Conservation (phyloP, 2,888 invertebrate species). For the Trypoxylon attenuatum region DNA sequence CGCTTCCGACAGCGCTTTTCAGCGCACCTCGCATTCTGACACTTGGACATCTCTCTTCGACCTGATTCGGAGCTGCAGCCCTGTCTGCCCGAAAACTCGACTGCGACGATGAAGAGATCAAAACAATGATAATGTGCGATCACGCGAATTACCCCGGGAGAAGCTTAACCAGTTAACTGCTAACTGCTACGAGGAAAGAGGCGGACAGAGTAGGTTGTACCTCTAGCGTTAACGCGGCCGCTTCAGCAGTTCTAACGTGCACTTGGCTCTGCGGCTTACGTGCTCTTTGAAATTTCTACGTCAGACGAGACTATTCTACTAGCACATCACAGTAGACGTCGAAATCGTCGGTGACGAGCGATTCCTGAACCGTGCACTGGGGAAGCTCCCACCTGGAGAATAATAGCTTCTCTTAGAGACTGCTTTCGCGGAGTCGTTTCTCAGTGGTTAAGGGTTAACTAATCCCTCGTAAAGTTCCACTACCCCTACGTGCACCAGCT, state of each 20-base stretch:
- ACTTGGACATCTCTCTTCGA: slow-evolving; percentile 42
- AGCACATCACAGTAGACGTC: neutral
- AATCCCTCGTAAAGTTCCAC: slow-evolving; percentile 45
- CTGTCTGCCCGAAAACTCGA: slow-evolving; percentile 33
- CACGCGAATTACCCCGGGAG: slow-evolving; percentile 24
- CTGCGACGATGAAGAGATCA: slow-evolving; percentile 36
- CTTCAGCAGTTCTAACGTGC: no score
- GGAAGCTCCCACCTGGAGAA: slow-evolving; percentile 20
- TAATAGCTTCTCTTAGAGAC: slow-evolving; percentile 16
- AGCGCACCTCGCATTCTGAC: slow-evolving; percentile 39
- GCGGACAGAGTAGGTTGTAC: no score
- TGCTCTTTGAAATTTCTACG: neutral
- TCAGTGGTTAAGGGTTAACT: slow-evolving; percentile 36
- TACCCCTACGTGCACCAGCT: slow-evolving; percentile 22
- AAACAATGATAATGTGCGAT: slow-evolving; percentile 12
- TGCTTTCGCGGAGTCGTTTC: slow-evolving; percentile 18
- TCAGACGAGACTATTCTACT: neutral
- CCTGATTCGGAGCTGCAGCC: slow-evolving; percentile 37
- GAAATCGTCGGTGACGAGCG: neutral
- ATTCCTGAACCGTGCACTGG: neutral
- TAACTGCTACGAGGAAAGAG: neutral
- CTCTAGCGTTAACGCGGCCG: no score
- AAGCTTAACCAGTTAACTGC: no score
- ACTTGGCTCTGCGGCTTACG: no score
- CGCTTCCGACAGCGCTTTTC: slow-evolving; percentile 51